Evolutionary conservation across 2,888 invertebrate genomes (phyloP).

Genomic region (Sicus ferrugineus): DNA sequence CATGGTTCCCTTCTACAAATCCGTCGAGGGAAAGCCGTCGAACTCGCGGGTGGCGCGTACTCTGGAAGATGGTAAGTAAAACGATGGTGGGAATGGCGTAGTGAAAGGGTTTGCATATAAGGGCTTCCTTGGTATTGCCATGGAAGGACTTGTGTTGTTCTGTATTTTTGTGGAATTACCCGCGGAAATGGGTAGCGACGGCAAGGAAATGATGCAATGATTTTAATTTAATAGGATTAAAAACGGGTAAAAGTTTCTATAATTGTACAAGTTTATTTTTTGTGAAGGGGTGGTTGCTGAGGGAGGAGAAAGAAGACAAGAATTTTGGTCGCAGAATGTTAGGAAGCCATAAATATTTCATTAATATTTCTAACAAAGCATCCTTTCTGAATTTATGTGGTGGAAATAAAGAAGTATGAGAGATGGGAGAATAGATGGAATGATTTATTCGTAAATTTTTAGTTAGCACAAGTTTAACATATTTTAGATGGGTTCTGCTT

Average conservation of each 20-base stretch:
- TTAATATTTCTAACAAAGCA: not conserved
- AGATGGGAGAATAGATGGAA: too few relatives aligned
- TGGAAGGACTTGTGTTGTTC: too few relatives aligned
- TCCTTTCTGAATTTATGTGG: too few relatives aligned
- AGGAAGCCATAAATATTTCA: conserved; percentile 27
- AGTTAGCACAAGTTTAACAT: too few relatives aligned
- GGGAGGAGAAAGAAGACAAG: not conserved
- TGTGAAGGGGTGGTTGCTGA: not conserved
- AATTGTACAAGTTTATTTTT: too few relatives aligned
- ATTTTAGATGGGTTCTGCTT: too few relatives aligned
- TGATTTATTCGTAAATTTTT: too few relatives aligned
- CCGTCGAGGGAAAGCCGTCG: conserved; percentile 87
- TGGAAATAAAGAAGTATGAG: too few relatives aligned
- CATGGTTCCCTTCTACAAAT: conserved; percentile 88
- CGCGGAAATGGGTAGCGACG: not conserved
- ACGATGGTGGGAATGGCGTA: not conserved
- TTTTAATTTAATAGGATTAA: not conserved
- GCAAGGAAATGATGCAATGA: conserved; percentile 7
- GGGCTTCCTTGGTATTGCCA: conserved; percentile 14
- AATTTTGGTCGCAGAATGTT: too few relatives aligned
- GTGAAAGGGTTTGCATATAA: not conserved
- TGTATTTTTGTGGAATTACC: not conserved
- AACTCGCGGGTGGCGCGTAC: conserved; percentile 84
- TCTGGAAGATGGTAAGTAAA: conserved; percentile 83
- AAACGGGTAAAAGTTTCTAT: not conserved